Evolutionary conservation across 2,797 vertebrate genomes (phyloP), one percentile per base, ranked within the genome.

Genomic region (Hydrocynus forskahlii): DNA sequence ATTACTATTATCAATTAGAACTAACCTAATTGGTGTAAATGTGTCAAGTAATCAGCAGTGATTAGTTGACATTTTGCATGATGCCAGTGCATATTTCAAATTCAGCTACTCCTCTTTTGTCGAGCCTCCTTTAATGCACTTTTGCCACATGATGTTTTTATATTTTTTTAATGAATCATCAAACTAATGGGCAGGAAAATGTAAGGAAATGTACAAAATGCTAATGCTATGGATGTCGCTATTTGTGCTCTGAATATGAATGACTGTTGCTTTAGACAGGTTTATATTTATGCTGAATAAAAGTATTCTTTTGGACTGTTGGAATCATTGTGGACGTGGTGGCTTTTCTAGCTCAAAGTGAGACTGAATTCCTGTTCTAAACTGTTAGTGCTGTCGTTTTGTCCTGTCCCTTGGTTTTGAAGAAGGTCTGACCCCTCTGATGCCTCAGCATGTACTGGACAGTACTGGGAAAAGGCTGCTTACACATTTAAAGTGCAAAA

Each of bases 151-250:
- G 13, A 50, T 13, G 12, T 14, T 12, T 50, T 50, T 12, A 2
- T 50, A 2, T 13, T 50, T 50, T 50, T 50, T 50, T 13, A 43
- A 43, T 43, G 1, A 43, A 5, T 10, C 13, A 50, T 1, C 3
- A n/a, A n/a, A n/a, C n/a, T n/a, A n/a, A n/a, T 50, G 0, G 1
- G 12, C 29, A 29, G 1, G 9, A 1, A 2, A 1, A 2, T 14
- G 17, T 17, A 5, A 12, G 50, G 10, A 52, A 17, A 54, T 5
- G 3, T 17, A 2, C 0, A 54, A 4, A 17, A 6, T 6, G 17
- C 52, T 54, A 54, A 17, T 19, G 16, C 43, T 5, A 43, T 7
- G n/a, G 54, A n/a, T n/a, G 19, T n/a, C 7, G 5, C 7, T 57
- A 5, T 57, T 19, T 14, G 7, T 57, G 7, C n/a, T 17, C 19